Conservation (phyloP, 2,113 vertebrate species). For the Phodopus roborovskii region DNA sequence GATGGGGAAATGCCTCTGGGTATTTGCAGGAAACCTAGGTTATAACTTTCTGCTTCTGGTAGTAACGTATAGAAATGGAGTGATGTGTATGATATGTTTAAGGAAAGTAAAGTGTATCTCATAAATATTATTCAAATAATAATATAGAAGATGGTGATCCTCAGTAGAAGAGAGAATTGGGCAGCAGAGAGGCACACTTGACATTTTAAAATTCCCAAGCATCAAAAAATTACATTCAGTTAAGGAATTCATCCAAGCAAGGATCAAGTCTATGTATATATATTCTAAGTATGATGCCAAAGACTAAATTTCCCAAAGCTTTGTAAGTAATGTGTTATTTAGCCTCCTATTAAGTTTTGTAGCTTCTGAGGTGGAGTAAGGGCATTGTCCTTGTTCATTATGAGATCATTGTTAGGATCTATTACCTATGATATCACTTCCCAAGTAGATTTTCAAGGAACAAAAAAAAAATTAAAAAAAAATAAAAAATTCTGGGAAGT, state of each 20-base stretch:
- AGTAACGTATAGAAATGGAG: neutral
- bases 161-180: neutral
- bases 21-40: neutral
- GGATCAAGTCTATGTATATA: neutral
- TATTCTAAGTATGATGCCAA: neutral
- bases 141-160: neutral
- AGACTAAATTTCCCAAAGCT: neutral
- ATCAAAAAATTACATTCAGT: neutral
- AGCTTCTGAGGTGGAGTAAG: neutral
- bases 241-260: neutral
- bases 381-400: neutral
- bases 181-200: neutral
- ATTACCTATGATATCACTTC: neutral
- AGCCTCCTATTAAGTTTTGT: neutral
- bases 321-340: neutral
- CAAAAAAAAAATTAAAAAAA: too few species aligned
- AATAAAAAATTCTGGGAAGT: neutral
- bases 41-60: neutral
- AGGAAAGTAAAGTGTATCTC: neutral
- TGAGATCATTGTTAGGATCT: neutral
- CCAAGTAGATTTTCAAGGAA: neutral
- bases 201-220: neutral
- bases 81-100: neutral
- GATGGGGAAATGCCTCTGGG: neutral
- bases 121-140: neutral